Conservation (phyloP, 1,140 invertebrate species). For the Sitophilus oryzae region DNA sequence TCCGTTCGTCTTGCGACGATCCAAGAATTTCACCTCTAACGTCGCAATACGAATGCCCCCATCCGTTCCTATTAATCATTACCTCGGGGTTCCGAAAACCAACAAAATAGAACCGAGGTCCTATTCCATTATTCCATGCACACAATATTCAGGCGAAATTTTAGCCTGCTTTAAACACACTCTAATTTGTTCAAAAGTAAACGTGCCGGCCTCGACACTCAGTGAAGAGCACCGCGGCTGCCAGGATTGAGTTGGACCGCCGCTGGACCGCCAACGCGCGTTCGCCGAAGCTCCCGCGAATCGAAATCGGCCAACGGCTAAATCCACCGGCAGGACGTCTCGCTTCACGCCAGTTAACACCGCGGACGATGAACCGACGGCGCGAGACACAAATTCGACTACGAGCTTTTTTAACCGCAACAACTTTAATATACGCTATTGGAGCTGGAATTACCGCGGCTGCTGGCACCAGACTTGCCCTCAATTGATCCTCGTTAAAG, state of each 20-base stretch:
- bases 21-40: slow-evolving; percentile 77
- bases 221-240: slow-evolving; percentile 56
- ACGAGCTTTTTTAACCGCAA: slow-evolving; percentile 74
- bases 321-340: slow-evolving; percentile 25
- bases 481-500: slow-evolving; percentile 83
- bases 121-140: slow-evolving; percentile 75
- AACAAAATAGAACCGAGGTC: slow-evolving; percentile 73
- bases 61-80: slow-evolving; percentile 75
- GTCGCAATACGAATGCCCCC: slow-evolving; percentile 68
- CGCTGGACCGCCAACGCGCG: no score
- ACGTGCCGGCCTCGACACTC: slow-evolving; percentile 58
- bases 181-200: slow-evolving; percentile 82
- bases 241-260: slow-evolving; percentile 44
- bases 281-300: no score
- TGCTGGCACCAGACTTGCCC: slow-evolving; percentile 89
- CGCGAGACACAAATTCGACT: slow-evolving; percentile 59
- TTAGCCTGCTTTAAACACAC: slow-evolving; percentile 72
- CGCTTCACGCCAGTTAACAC: slow-evolving; percentile 28
- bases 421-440: slow-evolving; percentile 77
- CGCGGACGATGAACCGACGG: slow-evolving; percentile 47
- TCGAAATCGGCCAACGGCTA: no score
- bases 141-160: slow-evolving; percentile 61
- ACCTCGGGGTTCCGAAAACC: slow-evolving; percentile 65
- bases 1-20: slow-evolving; percentile 47
- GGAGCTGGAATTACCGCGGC: slow-evolving; percentile 62